These are phyloP conservation scores for Trachelipus rathkii DNA, from an alignment of 1,140 invertebrate genomes.

Conservation along the genomic window DNA sequence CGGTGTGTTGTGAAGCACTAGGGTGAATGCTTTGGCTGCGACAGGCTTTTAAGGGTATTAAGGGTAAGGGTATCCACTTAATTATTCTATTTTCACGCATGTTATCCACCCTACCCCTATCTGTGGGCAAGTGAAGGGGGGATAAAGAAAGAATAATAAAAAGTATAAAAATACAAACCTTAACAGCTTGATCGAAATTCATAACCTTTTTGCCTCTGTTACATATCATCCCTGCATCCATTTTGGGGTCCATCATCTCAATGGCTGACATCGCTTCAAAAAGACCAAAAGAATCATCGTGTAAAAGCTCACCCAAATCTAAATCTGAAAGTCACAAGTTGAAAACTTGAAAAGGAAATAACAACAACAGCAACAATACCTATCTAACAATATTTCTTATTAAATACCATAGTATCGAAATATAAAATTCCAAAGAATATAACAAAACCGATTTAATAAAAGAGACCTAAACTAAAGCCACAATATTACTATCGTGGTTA, in stretches of 20 bases:
- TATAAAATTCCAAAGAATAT: too few relatives aligned
- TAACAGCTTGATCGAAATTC: slow-evolving; percentile 81
- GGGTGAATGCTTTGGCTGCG: too few relatives aligned
- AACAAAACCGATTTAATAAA: too few relatives aligned
- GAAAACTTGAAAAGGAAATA: slow-evolving; percentile 1
- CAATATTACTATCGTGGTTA: too few relatives aligned
- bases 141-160: too few relatives aligned
- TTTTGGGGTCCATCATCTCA: slow-evolving; percentile 99
- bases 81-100: too few relatives aligned
- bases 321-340: slow-evolving; percentile 58
- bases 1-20: too few relatives aligned
- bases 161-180: slow-evolving; percentile 54
- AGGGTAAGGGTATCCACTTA: too few relatives aligned
- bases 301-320: slow-evolving; percentile 78
- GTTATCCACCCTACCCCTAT: too few relatives aligned
- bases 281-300: slow-evolving; percentile 86
- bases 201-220: slow-evolving; percentile 73
- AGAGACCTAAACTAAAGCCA: too few relatives aligned
- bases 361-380: slow-evolving; percentile 29
- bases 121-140: too few relatives aligned
- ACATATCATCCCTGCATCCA: slow-evolving; percentile 97
- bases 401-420: not conserved
- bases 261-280: slow-evolving; percentile 99
- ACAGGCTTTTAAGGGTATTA: too few relatives aligned
- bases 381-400: not conserved